A percentile compares a stretch with the other conserved stretches of the same genome.
These are phyloP conservation scores for Odocoileus virginianus DNA, from an alignment of 2,113 vertebrate species.

Conservation along the genomic window DNA sequence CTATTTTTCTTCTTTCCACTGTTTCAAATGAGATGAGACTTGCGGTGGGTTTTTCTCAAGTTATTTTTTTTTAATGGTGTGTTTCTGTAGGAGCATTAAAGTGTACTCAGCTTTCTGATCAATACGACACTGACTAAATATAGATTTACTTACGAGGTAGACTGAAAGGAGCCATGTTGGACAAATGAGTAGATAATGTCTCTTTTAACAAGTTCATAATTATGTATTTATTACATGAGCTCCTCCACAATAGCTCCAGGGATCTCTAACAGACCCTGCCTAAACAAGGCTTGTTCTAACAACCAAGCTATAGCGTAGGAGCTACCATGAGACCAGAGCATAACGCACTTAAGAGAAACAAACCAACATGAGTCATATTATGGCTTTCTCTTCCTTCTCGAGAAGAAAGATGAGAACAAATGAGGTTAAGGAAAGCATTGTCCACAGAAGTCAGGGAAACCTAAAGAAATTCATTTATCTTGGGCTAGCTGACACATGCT, in stretches of 20 bases:
- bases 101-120: slow-evolving; percentile 78
- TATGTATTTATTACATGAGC: slow-evolving; percentile 78
- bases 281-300: slow-evolving; percentile 48
- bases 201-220: slow-evolving; percentile 83
- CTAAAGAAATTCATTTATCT: not conserved
- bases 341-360: not conserved
- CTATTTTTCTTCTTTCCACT: not conserved
- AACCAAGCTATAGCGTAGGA: slow-evolving; percentile 62
- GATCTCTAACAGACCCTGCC: slow-evolving; percentile 72
- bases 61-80: slow-evolving; percentile 25
- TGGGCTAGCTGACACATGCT: not conserved
- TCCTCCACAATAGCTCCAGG: slow-evolving; percentile 76
- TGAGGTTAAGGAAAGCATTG: slow-evolving; percentile 21
- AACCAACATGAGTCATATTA: not conserved
- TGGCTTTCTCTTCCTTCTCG: not conserved
- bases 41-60: slow-evolving; percentile 50
- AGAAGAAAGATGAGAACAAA: slow-evolving; percentile 34
- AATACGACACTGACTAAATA: slow-evolving; percentile 81
- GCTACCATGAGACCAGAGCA: slow-evolving; percentile 31
- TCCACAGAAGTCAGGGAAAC: not conserved
- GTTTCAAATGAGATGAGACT: slow-evolving; percentile 57
- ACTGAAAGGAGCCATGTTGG: slow-evolving; percentile 83
- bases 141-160: slow-evolving; percentile 79
- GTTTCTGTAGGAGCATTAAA: slow-evolving; percentile 69
- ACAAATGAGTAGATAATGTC: slow-evolving; percentile 82